Conservation (phyloP, 2,888 invertebrate genomes). For the Octonoba sinensis region DNA sequence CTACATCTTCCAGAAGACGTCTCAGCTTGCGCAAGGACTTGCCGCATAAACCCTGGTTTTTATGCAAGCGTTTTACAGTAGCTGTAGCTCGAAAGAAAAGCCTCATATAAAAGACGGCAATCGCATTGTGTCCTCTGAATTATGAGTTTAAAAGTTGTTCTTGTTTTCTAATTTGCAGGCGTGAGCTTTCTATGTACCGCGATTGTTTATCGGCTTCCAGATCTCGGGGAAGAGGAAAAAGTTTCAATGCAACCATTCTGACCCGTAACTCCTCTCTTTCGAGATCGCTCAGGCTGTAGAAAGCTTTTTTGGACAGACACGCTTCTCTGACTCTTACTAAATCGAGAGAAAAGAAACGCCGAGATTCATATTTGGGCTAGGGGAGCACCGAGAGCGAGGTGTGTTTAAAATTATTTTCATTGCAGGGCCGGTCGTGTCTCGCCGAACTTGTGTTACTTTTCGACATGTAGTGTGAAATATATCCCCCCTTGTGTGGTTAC, state of each 20-base stretch:
- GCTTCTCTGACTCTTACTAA: constrained; percentile 22
- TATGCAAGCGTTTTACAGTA: constrained; percentile 16
- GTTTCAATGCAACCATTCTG: constrained; percentile 6
- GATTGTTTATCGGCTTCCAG: constrained; percentile 8
- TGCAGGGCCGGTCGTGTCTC: no score
- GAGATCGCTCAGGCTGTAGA: constrained; percentile 4
- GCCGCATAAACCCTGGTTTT: not conserved
- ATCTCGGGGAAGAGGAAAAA: not conserved
- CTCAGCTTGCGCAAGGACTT: not conserved
- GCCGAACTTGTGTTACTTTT: no score
- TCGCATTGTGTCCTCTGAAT: constrained; percentile 39
- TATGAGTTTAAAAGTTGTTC: constrained; percentile 15
- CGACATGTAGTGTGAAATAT: no score
- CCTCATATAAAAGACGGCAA: constrained; percentile 19
- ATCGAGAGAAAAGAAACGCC: constrained; percentile 10
- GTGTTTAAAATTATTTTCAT: no score
- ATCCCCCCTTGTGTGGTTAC: no score
- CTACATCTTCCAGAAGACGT: not conserved
- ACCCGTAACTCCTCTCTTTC: constrained; percentile 15
- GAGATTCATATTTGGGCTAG: constrained; percentile 3
- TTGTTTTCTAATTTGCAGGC: constrained; percentile 27
- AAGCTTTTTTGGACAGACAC: constrained; percentile 11
- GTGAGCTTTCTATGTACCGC: constrained; percentile 12
- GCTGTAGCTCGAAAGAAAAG: constrained; percentile 22
- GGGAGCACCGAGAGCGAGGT: not conserved